Evolutionary conservation across 2,113 vertebrate genomes (phyloP).

Genomic region (Xenus cinereus): DNA sequence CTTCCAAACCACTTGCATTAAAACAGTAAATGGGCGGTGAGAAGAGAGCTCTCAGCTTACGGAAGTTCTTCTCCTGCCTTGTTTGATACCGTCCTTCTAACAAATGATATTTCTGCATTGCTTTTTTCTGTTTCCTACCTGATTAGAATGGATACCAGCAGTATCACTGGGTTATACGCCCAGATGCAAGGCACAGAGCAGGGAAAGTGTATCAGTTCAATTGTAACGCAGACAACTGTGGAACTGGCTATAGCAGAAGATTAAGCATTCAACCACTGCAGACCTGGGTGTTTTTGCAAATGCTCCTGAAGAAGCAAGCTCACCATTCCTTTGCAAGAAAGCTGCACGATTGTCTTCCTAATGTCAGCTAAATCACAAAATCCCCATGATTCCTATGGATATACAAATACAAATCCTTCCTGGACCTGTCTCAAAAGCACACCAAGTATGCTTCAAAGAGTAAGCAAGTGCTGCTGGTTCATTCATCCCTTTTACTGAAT

Average conservation of each 20-base stretch:
- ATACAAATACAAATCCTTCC: background rate
- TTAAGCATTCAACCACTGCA: background rate
- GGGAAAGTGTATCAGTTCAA: background rate
- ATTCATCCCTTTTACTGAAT: background rate
- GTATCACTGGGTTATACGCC: background rate
- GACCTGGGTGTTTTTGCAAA: background rate
- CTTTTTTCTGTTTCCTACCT: background rate
- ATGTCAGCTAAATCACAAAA: background rate
- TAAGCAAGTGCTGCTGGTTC: background rate
- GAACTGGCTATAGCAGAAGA: background rate
- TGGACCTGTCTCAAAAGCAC: background rate
- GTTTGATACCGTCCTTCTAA: background rate
- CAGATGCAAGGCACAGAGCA: background rate
- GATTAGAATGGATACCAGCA: background rate
- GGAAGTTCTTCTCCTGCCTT: background rate
- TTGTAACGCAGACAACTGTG: background rate
- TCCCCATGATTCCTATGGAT: rapidly evolving
- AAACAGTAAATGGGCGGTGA: background rate
- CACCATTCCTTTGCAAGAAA: background rate
- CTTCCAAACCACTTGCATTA: background rate
- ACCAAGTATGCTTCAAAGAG: background rate
- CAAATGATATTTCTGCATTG: background rate
- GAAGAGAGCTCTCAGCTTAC: background rate
- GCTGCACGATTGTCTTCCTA: background rate
- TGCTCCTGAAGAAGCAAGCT: background rate